Percentiles rank a stretch among this genome's conserved stretches.
These are phyloP conservation scores for Hofmannophila pseudospretella DNA, from an alignment of 2,888 invertebrate species.

Conservation along the genomic window DNA sequence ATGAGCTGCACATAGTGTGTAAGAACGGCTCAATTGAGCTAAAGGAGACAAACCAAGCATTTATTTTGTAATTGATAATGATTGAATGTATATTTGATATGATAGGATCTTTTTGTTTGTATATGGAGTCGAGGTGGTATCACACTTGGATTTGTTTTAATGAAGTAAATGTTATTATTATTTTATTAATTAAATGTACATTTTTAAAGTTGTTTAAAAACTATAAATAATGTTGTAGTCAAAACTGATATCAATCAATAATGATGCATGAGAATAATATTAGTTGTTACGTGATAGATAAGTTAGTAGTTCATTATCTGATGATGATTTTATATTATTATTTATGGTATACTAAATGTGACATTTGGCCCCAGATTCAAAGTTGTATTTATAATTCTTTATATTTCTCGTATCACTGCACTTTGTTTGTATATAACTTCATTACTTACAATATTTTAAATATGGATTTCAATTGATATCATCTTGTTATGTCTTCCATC, in stretches of 20 bases:
- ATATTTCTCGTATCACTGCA: too few relatives aligned
- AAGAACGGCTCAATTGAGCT: slow-evolving; percentile 72
- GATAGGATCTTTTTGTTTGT: slow-evolving; percentile 9
- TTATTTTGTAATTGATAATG: slow-evolving; percentile 39
- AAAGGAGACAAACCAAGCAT: slow-evolving; percentile 60
- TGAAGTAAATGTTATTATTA: neutral
- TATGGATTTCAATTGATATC: neutral
- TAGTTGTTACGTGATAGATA: too few relatives aligned
- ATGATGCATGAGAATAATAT: too few relatives aligned
- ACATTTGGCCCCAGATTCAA: too few relatives aligned
- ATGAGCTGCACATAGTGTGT: slow-evolving; percentile 71
- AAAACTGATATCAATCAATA: too few relatives aligned
- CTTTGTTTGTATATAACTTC: too few relatives aligned
- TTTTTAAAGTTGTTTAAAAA: neutral
- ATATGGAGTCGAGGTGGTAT: slow-evolving; percentile 8
- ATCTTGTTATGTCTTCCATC: slow-evolving; percentile 42
- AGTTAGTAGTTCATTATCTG: too few relatives aligned
- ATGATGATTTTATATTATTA: too few relatives aligned
- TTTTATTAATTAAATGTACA: neutral
- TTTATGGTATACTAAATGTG: too few relatives aligned
- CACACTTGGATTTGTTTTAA: neutral
- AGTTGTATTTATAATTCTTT: too few relatives aligned
- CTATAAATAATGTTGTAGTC: neutral
- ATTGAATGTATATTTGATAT: slow-evolving; percentile 9
- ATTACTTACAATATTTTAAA: too few relatives aligned